Percentiles rank a stretch among this genome's conserved stretches.
phyloP scores from a whole-genome alignment of 2,113 vertebrate genomes.

The Zosterops borbonicus region DNA sequence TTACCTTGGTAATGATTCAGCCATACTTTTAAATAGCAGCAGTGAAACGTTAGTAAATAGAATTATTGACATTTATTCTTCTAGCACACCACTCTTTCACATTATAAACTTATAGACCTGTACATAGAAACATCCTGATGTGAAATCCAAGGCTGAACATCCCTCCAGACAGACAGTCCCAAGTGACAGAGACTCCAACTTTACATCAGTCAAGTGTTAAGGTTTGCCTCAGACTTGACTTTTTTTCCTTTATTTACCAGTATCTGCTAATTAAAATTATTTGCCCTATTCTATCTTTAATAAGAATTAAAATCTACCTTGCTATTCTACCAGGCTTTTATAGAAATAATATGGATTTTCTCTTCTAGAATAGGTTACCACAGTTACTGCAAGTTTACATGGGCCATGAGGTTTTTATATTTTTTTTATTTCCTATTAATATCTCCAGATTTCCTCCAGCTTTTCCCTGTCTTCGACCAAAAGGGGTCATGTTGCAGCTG shows the following conservation, averaged over 20 bases:
- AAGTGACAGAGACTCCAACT: neutral
- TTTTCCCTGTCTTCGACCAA: neutral
- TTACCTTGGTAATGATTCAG: neutral
- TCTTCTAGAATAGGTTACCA: neutral
- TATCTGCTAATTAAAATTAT: neutral
- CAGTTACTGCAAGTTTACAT: neutral
- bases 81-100: neutral
- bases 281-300: neutral
- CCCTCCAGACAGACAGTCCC: neutral
- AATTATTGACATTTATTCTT: neutral
- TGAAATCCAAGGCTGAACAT: neutral
- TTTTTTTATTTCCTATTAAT: neutral
- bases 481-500: neutral
- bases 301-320: neutral
- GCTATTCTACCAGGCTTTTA: neutral
- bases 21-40: neutral
- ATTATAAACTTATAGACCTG: accelerated
- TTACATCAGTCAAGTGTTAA: neutral
- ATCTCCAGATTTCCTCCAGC: neutral
- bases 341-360: neutral
- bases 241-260: neutral
- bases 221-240: neutral
- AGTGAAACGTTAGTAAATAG: neutral
- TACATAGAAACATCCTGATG: neutral
- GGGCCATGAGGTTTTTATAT: neutral